These are phyloP conservation scores for Sphecodes monilicornis DNA, from an alignment of 2,888 invertebrate genomes.

Conservation along the genomic window DNA sequence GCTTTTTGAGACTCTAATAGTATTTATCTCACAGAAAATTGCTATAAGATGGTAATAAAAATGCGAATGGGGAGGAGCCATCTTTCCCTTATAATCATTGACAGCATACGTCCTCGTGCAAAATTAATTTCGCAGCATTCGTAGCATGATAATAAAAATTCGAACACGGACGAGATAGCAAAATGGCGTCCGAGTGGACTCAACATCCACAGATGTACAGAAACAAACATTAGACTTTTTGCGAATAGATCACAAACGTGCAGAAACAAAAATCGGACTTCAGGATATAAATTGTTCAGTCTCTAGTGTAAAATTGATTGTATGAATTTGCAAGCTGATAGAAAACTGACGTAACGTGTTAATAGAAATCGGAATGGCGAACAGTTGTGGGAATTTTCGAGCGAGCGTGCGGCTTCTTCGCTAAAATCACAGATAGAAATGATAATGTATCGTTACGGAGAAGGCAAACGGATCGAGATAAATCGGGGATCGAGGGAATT, in stretches of 20 bases:
- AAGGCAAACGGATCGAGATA: not conserved
- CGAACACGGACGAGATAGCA: too few relatives aligned
- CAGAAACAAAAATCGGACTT: too few relatives aligned
- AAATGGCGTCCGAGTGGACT: too few relatives aligned
- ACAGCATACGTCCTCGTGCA: too few relatives aligned
- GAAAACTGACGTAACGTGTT: not conserved
- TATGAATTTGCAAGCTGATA: not conserved
- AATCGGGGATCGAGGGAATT: constrained; percentile 9
- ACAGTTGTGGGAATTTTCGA: not conserved
- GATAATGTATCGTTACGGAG: not conserved
- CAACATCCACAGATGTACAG: not conserved
- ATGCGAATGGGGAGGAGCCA: not conserved
- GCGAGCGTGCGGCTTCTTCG: not conserved
- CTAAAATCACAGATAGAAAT: not conserved
- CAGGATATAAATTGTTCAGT: not conserved
- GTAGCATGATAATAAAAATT: too few relatives aligned
- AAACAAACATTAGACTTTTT: not conserved
- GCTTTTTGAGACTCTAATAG: not conserved
- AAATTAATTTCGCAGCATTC: too few relatives aligned
- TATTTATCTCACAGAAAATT: not conserved
- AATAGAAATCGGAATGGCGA: not conserved
- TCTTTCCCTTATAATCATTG: not conserved
- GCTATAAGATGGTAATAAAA: not conserved
- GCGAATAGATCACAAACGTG: too few relatives aligned
- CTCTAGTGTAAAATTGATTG: not conserved